phyloP scores from a whole-genome alignment of 2,888 invertebrate species.

The Aromia moschata region DNA sequence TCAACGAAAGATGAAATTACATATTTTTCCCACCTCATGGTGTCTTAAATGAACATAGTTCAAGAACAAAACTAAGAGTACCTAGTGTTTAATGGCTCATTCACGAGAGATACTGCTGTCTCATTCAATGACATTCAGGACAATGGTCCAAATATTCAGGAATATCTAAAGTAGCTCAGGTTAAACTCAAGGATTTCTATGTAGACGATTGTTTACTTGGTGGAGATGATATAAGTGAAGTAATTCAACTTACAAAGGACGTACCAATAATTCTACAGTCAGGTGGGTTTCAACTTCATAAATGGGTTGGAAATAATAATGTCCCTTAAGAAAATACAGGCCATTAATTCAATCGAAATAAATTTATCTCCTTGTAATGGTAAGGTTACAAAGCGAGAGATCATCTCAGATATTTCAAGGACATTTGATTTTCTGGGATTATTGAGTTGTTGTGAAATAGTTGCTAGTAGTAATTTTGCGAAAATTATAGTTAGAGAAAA shows the following conservation, averaged over 20 bases:
- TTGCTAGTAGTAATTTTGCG: too few species aligned
- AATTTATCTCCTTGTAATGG: too few species aligned
- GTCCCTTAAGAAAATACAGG: too few species aligned
- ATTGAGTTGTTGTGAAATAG: too few species aligned
- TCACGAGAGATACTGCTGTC: background rate
- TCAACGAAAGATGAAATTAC: background rate
- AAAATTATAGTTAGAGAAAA: too few species aligned
- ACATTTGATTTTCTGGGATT: too few species aligned
- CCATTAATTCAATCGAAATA: too few species aligned
- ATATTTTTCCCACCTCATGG: background rate
- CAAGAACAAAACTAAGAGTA: background rate
- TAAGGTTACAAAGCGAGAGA: too few species aligned
- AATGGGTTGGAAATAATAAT: slow-evolving; percentile 9
- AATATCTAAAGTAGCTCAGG: background rate
- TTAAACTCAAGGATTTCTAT: slow-evolving; percentile 24
- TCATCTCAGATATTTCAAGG: too few species aligned
- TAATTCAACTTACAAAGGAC: slow-evolving; percentile 4
- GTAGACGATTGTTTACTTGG: slow-evolving; percentile 31
- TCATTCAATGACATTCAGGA: background rate
- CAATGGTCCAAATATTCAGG: background rate
- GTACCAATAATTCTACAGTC: slow-evolving; percentile 12
- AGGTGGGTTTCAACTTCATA: slow-evolving; percentile 18
- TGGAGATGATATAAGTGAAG: slow-evolving; percentile 12
- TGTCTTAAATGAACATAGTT: background rate
- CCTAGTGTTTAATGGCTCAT: background rate